A percentile compares a stretch with the other conserved stretches of the same genome.
These are phyloP conservation scores for Hephaestus fuliginosus DNA, from an alignment of 2,797 vertebrate species.

Conservation along the genomic window DNA sequence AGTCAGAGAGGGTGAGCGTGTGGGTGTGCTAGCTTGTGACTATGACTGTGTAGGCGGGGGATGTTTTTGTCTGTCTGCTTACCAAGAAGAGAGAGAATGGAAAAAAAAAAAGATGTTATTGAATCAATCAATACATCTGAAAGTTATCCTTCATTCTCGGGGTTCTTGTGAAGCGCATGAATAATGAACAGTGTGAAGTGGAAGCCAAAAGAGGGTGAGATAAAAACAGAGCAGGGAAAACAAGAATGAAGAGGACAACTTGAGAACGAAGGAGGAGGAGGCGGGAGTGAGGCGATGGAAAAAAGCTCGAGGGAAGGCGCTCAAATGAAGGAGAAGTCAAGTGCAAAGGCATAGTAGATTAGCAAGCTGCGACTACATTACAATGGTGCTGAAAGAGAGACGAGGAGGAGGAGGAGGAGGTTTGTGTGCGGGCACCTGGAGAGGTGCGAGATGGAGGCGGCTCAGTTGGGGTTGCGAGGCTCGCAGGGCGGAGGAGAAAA, in stretches of 20 bases:
- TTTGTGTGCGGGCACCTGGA: constrained; percentile 32
- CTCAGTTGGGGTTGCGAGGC: constrained; percentile 28
- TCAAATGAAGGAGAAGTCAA: constrained; percentile 58
- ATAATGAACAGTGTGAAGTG: not conserved
- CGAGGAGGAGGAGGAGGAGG: constrained; percentile 6
- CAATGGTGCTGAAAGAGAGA: constrained; percentile 23
- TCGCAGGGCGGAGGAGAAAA: constrained; percentile 38
- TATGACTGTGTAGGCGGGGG: constrained; percentile 23
- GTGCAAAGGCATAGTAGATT: constrained; percentile 52
- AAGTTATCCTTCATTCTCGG: constrained; percentile 37
- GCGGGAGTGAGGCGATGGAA: constrained; percentile 22
- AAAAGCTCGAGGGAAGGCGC: constrained; percentile 43
- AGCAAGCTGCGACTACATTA: constrained; percentile 32
- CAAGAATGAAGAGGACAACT: constrained; percentile 26
- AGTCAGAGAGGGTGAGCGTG: constrained; percentile 40
- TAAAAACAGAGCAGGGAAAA: not conserved
- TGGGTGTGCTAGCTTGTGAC: constrained; percentile 13
- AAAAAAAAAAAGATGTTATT: constrained; percentile 3
- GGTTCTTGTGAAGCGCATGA: not conserved
- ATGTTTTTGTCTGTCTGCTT: constrained; percentile 15
- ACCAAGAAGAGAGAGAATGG: not conserved
- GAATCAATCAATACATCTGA: constrained; percentile 31
- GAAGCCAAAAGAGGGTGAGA: not conserved
- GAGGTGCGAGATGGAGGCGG: constrained; percentile 52
- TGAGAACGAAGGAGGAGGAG: not conserved